phyloP scores from a whole-genome alignment of 2,113 vertebrate genomes.

The Bothrops jararaca region DNA sequence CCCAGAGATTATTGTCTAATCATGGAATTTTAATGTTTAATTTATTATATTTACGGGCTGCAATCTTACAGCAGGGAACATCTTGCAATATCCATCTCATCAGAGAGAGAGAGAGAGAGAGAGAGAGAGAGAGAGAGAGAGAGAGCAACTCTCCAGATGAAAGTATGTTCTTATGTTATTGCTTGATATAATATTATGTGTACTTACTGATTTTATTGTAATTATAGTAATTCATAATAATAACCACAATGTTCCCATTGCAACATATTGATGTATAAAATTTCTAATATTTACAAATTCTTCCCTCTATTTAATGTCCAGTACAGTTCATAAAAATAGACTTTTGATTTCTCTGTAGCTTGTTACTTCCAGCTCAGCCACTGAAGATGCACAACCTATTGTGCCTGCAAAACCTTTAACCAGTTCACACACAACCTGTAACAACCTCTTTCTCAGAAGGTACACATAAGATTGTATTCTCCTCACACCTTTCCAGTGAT shows the following conservation, averaged over 20 bases:
- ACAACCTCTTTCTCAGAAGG: background rate
- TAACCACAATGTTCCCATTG: background rate
- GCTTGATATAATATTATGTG: conserved; percentile 41
- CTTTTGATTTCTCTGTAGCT: background rate
- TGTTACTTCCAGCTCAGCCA: background rate
- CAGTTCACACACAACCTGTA: background rate
- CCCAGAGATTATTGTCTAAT: conserved; percentile 29
- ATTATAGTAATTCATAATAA: background rate
- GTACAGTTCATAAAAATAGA: background rate
- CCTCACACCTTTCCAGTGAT: background rate
- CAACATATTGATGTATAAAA: background rate
- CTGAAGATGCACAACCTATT: background rate
- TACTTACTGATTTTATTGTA: background rate
- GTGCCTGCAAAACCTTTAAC: background rate
- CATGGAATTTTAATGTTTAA: conserved; percentile 23
- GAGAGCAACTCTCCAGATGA: background rate
- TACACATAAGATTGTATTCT: background rate
- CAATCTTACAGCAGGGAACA: background rate
- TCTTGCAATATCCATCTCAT: background rate
- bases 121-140: background rate
- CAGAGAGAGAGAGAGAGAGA: background rate
- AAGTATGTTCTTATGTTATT: background rate
- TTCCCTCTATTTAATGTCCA: background rate
- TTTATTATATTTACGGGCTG: conserved; percentile 11
- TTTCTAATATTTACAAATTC: background rate